phyloP scores from a whole-genome alignment of 2,113 vertebrate genomes.

The Mionectes macconnelli region DNA sequence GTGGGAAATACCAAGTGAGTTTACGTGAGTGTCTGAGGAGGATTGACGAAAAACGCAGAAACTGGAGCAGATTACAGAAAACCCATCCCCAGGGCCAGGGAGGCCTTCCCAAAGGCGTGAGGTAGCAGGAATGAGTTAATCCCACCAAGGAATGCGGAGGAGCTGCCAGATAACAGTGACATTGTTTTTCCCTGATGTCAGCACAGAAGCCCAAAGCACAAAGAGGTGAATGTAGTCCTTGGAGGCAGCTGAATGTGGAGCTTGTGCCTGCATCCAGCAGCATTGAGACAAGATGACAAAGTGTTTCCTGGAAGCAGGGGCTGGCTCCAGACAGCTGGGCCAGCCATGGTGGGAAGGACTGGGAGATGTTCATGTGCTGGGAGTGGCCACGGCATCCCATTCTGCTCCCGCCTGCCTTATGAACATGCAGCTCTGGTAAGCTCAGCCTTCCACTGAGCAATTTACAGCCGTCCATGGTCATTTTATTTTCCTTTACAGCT shows the following conservation, averaged over 20 bases:
- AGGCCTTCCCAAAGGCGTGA: background rate
- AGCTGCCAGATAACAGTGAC: slow-evolving; percentile 57
- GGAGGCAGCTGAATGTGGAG: slow-evolving; percentile 61
- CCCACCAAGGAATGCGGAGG: slow-evolving; percentile 42
- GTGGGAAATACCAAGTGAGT: background rate
- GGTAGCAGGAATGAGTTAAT: slow-evolving; percentile 70
- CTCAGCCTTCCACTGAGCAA: background rate
- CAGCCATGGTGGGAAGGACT: background rate
- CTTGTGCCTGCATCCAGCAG: slow-evolving; percentile 58
- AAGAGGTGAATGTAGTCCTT: slow-evolving; percentile 68
- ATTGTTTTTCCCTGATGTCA: slow-evolving; percentile 76
- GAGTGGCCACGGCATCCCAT: background rate
- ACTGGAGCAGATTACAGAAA: background rate
- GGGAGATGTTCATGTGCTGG: background rate
- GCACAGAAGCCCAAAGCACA: slow-evolving; percentile 68
- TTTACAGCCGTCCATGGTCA: background rate
- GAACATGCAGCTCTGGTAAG: background rate
- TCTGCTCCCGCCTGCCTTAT: background rate
- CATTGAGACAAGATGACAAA: slow-evolving; percentile 40
- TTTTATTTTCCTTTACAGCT: background rate
- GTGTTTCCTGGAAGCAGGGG: slow-evolving; percentile 62
- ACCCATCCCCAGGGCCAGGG: background rate
- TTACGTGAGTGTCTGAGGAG: fast-evolving
- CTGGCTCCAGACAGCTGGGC: slow-evolving; percentile 27
- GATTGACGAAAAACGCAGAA: fast-evolving